Conservation (phyloP, 2,888 invertebrate species). For the Caenorhabditis panamensis region DNA sequence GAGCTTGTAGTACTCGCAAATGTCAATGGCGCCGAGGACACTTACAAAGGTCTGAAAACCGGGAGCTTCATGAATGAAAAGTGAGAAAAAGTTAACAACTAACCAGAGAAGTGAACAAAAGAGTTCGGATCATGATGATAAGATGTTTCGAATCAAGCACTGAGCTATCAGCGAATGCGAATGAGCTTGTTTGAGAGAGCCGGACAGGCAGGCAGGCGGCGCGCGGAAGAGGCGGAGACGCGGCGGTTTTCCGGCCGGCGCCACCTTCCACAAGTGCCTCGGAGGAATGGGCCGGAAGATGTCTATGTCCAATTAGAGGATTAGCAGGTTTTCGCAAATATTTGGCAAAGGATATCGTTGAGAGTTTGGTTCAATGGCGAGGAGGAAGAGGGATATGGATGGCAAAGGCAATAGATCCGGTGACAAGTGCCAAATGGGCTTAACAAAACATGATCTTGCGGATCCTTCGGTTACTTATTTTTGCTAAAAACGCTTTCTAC, state of each 20-base stretch:
- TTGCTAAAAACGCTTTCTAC: too few relatives aligned
- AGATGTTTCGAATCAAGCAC: slow-evolving; percentile 11
- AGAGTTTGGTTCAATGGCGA: too few relatives aligned
- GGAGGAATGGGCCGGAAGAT: too few relatives aligned
- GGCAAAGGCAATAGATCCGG: too few relatives aligned
- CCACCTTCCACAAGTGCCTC: slow-evolving; percentile 48
- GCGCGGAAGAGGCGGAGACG: slow-evolving; percentile 5
- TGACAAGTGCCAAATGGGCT: too few relatives aligned
- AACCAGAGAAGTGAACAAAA: slow-evolving; percentile 51
- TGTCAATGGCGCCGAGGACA: slow-evolving; percentile 62
- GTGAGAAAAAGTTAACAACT: not conserved
- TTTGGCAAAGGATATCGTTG: slow-evolving; percentile 24
- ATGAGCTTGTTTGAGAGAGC: slow-evolving; percentile 33
- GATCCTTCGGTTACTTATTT: too few relatives aligned
- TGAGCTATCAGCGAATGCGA: not conserved
- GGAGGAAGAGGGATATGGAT: too few relatives aligned
- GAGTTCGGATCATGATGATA: slow-evolving; percentile 45
- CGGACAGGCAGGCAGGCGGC: not conserved
- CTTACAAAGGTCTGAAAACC: slow-evolving; percentile 48
- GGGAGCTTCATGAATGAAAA: too few relatives aligned
- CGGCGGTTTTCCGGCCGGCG: slow-evolving; percentile 51
- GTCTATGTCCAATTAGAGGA: slow-evolving; percentile 55
- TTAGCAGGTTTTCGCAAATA: slow-evolving; percentile 61
- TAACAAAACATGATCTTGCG: too few relatives aligned
- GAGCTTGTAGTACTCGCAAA: slow-evolving; percentile 74